Evolutionary conservation across 2,888 invertebrate species (phyloP), one percentile per base, ranked within the genome.

Genomic region (Papilio elwesi): DNA sequence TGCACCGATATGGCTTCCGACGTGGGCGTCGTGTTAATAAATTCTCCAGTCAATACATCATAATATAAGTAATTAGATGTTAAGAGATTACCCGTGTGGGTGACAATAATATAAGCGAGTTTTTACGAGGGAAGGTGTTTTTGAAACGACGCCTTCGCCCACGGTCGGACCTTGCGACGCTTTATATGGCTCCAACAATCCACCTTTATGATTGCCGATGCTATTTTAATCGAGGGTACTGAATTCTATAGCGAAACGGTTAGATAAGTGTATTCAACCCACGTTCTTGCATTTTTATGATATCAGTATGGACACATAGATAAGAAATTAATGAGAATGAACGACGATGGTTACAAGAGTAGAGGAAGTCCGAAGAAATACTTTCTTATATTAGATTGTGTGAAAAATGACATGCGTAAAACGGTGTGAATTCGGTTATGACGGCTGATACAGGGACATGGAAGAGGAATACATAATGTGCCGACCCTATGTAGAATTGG

Each of bases 131-230:
- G 83, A 78, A 69, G 84, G 78, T 78, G 82, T 81, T 78, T 78
- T 76, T 78, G 78, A 84, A 84, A 88, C 88, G 89, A 90, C 89
- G 88, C 85, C 84, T 81, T 84, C 90, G 80, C 92, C 92, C 77
- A 89, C 92, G 0, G 11, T 48, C 12, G 75, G 79, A 83, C 93
- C 92, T 93, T 92, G 90, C 75, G 66, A 38, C 68, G 26, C 90
- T 85, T 75, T 87, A 87, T 88, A 89, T 82, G 89, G 90, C 74
- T 71, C 67, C 78, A 82, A 79, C 81, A 86, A 85, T 83, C 67
- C 83, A 80, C 81, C 81, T 81, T 80, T 71, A 82, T 85, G 85
- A 89, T 87, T 86, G 86, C 85, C 82, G 80, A 83, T 82, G 83
- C 77, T 78, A 80, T 85, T 89, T 86, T 86, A 89, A 88, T 87